A percentile compares a stretch with the other conserved stretches of the same genome.
phyloP scores from a whole-genome alignment of 2,888 invertebrate species.

The Cephus sareptanus region DNA sequence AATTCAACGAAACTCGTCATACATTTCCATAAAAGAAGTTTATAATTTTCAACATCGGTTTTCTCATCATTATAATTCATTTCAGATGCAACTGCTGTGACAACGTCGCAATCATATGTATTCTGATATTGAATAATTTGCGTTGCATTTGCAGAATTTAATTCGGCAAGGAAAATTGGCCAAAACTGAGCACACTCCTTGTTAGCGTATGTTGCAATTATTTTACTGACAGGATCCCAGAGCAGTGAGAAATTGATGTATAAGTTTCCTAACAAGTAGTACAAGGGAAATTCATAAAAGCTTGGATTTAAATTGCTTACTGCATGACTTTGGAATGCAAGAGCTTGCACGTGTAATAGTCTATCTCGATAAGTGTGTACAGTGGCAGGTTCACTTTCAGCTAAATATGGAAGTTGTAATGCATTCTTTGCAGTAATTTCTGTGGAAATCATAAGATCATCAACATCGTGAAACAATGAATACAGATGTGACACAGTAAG shows the following conservation, averaged over 20 bases:
- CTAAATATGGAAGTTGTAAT: slow-evolving; percentile 65
- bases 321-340: slow-evolving; percentile 68
- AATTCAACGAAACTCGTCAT: slow-evolving; percentile 80
- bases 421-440: slow-evolving; percentile 45
- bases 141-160: slow-evolving; percentile 64
- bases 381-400: slow-evolving; percentile 78
- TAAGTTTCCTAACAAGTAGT: slow-evolving; percentile 84
- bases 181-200: slow-evolving; percentile 74
- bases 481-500: slow-evolving; percentile 80
- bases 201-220: slow-evolving; percentile 80
- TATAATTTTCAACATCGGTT: slow-evolving; percentile 80
- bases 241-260: slow-evolving; percentile 89
- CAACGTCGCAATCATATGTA: slow-evolving; percentile 43
- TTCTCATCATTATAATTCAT: slow-evolving; percentile 68
- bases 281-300: slow-evolving; percentile 75
- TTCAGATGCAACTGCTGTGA: slow-evolving; percentile 33
- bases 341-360: slow-evolving; percentile 78
- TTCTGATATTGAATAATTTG: slow-evolving; percentile 51
- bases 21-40: slow-evolving; percentile 84
- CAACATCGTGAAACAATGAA: slow-evolving; percentile 73
- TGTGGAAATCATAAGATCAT: slow-evolving; percentile 67
- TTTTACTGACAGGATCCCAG: slow-evolving; percentile 85
- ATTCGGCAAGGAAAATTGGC: slow-evolving; percentile 74
- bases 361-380: slow-evolving; percentile 86
- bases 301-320: slow-evolving; percentile 69